phyloP scores from a whole-genome alignment of 2,888 invertebrate species.

The Mylabris sibirica region DNA sequence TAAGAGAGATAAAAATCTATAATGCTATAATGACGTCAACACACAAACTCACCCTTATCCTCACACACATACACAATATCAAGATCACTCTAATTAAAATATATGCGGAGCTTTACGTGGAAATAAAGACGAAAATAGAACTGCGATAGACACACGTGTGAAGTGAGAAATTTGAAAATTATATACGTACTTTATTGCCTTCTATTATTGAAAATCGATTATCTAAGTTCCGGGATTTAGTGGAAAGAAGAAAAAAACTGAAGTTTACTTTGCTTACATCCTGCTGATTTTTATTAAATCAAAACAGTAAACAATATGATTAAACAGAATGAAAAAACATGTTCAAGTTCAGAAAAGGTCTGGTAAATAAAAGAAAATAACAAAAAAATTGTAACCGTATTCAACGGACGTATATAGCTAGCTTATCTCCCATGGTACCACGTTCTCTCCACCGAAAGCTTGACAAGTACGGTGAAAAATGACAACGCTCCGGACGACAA shows the following conservation, averaged over 20 bases:
- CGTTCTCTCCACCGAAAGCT: background rate
- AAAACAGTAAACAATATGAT: constrained; percentile 2
- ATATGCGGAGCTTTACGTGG: background rate
- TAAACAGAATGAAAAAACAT: constrained; percentile 19
- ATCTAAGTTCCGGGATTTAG: too few relatives aligned
- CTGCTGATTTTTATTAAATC: constrained; percentile 11
- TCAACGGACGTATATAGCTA: background rate
- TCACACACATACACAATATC: background rate
- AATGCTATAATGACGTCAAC: constrained; percentile 16
- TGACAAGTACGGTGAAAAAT: constrained; percentile 14
- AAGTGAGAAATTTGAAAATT: background rate
- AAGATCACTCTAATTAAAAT: background rate
- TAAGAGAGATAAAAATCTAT: constrained; percentile 17
- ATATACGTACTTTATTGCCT: background rate
- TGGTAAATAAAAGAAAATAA: constrained; percentile 7
- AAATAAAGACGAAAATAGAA: background rate
- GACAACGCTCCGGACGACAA: constrained; percentile 1
- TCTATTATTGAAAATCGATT: too few relatives aligned
- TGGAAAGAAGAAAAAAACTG: background rate
- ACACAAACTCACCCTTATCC: too few relatives aligned
- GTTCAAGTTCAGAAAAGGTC: background rate
- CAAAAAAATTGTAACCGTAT: background rate
- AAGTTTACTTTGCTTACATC: background rate
- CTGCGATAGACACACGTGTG: background rate
- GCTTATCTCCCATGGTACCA: constrained; percentile 13